phyloP scores from a whole-genome alignment of 1,140 invertebrate genomes.

The Chlorops oryzae region DNA sequence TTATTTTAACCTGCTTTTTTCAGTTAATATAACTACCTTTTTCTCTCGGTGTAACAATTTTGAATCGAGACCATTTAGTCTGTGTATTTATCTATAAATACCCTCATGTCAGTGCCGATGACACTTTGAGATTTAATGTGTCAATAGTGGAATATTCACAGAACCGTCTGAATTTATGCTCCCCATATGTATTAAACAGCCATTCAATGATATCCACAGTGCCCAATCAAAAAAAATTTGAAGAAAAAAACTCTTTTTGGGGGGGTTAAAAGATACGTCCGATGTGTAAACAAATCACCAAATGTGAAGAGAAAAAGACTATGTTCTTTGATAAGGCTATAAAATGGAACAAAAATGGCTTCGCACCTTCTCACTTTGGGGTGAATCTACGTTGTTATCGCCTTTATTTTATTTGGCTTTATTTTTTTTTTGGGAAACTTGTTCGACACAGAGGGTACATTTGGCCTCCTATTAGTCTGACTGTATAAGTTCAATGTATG shows the following conservation, averaged over 20 bases:
- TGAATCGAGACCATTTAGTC: no score
- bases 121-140: constrained; percentile 46
- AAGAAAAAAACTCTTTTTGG: no score
- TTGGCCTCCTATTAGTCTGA: no score
- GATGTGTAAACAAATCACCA: neutral
- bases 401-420: neutral
- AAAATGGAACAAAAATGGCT: constrained; percentile 10
- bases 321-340: constrained; percentile 1
- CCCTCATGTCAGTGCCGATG: constrained; percentile 29
- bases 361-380: constrained; percentile 2
- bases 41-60: no score
- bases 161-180: neutral
- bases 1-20: neutral
- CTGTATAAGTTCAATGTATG: no score
- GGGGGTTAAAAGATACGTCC: no score
- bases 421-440: no score
- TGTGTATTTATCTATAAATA: no score
- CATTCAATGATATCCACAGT: neutral
- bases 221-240: no score
- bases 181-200: neutral
- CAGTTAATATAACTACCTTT: no score
- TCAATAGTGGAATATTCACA: no score
- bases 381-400: constrained; percentile 1
- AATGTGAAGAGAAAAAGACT: neutral
- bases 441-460: no score